Evolutionary conservation across 2,113 vertebrate species (phyloP), one percentile per base, ranked within the genome.

Genomic region (Sprattus sprattus): DNA sequence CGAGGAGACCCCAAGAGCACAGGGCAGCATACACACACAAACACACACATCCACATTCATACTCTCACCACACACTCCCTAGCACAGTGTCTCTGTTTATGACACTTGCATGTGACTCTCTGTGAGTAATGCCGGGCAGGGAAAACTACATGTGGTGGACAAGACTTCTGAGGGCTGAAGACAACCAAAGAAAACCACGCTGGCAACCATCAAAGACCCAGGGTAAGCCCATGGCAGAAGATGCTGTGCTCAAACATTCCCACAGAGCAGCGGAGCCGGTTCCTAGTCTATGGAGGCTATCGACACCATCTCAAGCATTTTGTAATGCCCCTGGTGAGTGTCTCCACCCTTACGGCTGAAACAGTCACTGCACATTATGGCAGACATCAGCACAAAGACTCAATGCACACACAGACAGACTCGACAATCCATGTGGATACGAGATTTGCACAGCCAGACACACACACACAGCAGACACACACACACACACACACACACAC

Each of bases 1-100:
- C 86, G 90, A 92, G 89, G 83, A 90, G 88, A 50, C 86, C 88
- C 67, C 50, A 39, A 82, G 90, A 84, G 82, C 89, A n/a, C n/a
- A 67, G 46, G 44, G 81, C 39, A 39, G 39, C 39, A 22, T 45
- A 45, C 28, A 57, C 28, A 47, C 28, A 81, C 83, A 86, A 88
- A 85, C 89, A 90, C 86, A 85, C 83, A 49, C 45, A 67, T 3
- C 39, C 87, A 86, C 86, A 82, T 52, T 83, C 45, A 83, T 39
- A 32, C 52, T 32, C 85, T 78, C 45, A 64, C 81, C 46, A 39
- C 46, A 85, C 71, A 71, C 18, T 16, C 85, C 10, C 81, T 81
- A 83, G 84, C 84, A 86, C 28, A 8, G 49, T 46, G 46, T 82
- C 81, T 83, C 67, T 49, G 86, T 84, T 87, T 88, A 50, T 85